Base-by-base conservation (phyloP, 2,888 invertebrate genomes). In the Catonia carolina region DNA sequence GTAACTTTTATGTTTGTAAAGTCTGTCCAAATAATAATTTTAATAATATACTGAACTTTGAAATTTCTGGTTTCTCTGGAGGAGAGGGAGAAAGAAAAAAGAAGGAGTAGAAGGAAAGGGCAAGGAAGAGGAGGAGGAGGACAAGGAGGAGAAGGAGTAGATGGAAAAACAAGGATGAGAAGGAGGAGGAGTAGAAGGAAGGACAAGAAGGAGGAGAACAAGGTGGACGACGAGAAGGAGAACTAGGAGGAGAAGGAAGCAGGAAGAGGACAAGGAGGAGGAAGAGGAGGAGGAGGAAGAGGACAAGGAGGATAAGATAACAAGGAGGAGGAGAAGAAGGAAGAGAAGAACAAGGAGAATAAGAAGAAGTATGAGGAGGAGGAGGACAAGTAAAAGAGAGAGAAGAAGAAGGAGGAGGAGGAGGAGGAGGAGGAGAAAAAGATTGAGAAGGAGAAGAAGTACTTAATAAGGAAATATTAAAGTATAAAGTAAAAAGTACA, bases 231-330 rank as follows among this genome's bases (percentile, higher is more conserved):
- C 10, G 14, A 27, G 14, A 20, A 39, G 37, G 36, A 36, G 36
- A 37, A 39, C 31, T 37, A 49, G 23, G 31, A 36, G 31, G 33
- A 23, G 27, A 41, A 20, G 27, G 45, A 36, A 17, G 1, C 14
- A 27, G 42, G 33, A 20, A 15, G 50, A 53, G 55, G 23, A 48
- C 33, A 15, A 27, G 45, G 12, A 35, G 23, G 48, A n/a, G 36
- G 52, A 39, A 53, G 22, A 35, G 17, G 54, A 36, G 36, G 31
- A 47, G 35, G 12, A 17, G 33, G 31, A 27, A 50, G 39, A 60
- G 53, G 53, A 48, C 36, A 35, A 31, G 45, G 49, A 49, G 42
- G 53, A 42, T 50, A 45, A 42, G 55, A 49, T 35, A 33, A 56
- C 42, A 17, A n/a, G 36, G 33, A 36, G 48, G 31, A 18, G 20